phyloP scores from a whole-genome alignment of 2,113 vertebrate genomes.

The Calyptomena viridis region DNA sequence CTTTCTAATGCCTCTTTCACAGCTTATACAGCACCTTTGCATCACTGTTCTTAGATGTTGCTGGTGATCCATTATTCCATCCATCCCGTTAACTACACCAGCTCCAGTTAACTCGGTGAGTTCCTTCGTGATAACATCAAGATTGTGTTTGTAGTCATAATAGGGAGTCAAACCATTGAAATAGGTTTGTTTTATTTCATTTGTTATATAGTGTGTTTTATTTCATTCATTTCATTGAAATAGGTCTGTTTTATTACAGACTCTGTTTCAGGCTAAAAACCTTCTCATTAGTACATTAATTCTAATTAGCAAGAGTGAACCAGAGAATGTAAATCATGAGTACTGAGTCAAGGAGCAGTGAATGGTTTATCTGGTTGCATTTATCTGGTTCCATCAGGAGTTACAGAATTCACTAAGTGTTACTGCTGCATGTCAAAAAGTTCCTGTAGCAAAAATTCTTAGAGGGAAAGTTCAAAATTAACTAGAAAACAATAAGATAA shows the following conservation, averaged over 20 bases:
- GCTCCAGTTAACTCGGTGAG: neutral
- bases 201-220: too few species aligned
- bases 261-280: neutral
- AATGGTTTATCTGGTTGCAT: neutral
- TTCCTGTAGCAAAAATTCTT: neutral
- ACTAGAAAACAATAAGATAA: neutral
- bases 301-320: neutral
- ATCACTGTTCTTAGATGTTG: neutral
- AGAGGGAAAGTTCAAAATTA: neutral
- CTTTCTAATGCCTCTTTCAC: neutral
- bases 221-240: too few species aligned
- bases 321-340: neutral
- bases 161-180: neutral
- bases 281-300: neutral
- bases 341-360: neutral
- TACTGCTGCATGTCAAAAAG: neutral
- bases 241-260: neutral
- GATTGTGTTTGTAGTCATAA: neutral
- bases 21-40: neutral
- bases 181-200: neutral
- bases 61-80: neutral
- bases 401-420: neutral
- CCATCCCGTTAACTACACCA: neutral
- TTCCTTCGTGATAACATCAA: neutral
- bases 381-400: neutral